Percentiles rank a stretch among this genome's conserved stretches.
These are phyloP conservation scores for Holotrichia oblita DNA, from an alignment of 1,140 invertebrate species.

Conservation along the genomic window DNA sequence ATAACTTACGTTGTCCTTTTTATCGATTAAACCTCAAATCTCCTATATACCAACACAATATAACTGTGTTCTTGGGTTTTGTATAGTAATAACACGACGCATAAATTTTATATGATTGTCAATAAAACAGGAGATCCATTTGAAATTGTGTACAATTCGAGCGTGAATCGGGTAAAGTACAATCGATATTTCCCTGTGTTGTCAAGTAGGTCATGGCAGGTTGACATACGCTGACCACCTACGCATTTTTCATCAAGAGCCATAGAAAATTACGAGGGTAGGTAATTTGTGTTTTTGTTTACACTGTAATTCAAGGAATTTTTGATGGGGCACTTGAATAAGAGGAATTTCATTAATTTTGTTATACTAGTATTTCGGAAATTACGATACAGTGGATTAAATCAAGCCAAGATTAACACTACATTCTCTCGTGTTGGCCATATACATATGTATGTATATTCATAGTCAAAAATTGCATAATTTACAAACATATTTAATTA, in stretches of 20 bases:
- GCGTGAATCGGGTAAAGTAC: background rate
- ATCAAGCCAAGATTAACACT: too few relatives aligned
- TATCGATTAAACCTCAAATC: background rate
- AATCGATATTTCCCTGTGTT: constrained; percentile 3
- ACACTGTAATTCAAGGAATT: background rate
- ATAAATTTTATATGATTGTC: constrained; percentile 7
- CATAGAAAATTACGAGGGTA: background rate
- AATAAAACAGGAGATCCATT: background rate
- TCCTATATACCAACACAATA: background rate
- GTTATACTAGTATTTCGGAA: too few relatives aligned
- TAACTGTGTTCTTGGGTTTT: background rate
- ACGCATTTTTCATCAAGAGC: background rate
- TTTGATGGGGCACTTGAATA: too few relatives aligned
- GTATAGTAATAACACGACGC: background rate
- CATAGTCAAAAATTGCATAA: too few relatives aligned
- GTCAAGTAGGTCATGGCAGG: background rate
- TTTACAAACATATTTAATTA: too few relatives aligned
- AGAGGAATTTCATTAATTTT: too few relatives aligned
- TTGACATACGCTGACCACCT: background rate
- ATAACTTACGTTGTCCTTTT: background rate
- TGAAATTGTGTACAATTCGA: background rate
- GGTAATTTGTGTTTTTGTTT: background rate
- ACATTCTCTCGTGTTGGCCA: too few relatives aligned
- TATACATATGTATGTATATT: too few relatives aligned
- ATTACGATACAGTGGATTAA: too few relatives aligned